Conservation (phyloP, 2,113 vertebrate species). For the Hylia prasina region DNA sequence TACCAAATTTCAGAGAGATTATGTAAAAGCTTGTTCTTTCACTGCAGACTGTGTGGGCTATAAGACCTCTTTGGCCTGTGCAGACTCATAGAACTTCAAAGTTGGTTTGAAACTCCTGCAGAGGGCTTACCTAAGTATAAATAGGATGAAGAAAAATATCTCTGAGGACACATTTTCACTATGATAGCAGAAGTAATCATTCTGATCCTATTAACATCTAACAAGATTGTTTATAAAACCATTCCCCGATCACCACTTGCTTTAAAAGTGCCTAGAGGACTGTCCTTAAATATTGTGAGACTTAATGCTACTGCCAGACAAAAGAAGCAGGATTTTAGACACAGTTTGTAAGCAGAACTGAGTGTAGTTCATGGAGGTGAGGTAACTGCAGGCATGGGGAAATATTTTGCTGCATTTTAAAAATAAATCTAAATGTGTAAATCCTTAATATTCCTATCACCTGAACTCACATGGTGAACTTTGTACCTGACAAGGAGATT, state of each 20-base stretch:
- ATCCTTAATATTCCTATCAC: background rate
- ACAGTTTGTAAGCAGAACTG: background rate
- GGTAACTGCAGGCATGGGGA: background rate
- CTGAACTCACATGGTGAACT: background rate
- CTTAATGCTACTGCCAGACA: background rate
- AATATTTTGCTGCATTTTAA: background rate
- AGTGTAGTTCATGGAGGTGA: background rate
- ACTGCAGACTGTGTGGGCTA: background rate
- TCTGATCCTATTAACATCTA: slow-evolving; percentile 45
- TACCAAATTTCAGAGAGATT: background rate
- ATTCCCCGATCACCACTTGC: background rate
- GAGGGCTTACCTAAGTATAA: background rate
- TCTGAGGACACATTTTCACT: background rate
- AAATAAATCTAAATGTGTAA: background rate
- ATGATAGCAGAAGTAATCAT: background rate
- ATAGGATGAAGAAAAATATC: background rate
- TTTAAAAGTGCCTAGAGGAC: background rate
- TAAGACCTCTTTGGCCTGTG: background rate
- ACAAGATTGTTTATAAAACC: slow-evolving; percentile 12
- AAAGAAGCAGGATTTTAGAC: background rate
- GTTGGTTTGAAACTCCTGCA: background rate
- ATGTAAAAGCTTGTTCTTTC: background rate
- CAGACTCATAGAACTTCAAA: background rate
- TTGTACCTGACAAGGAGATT: background rate
- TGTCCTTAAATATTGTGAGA: background rate